A percentile compares a stretch with the other conserved stretches of the same genome.
These are phyloP conservation scores for Naja naja DNA, from an alignment of 2,113 vertebrate species.

Conservation along the genomic window DNA sequence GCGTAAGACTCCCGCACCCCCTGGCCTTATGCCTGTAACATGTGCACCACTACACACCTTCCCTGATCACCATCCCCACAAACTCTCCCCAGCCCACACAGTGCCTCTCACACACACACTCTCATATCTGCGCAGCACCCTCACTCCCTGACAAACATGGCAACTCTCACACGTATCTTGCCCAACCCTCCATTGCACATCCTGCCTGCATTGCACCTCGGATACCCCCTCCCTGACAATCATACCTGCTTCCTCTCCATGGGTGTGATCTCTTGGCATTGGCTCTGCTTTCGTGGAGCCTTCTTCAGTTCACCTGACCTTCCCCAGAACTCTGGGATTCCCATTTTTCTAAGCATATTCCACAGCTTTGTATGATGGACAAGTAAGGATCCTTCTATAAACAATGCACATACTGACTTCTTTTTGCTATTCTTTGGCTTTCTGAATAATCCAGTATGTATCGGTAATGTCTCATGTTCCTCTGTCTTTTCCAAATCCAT, in stretches of 20 bases:
- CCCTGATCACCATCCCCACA: neutral
- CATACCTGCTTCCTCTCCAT: neutral
- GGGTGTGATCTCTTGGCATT: neutral
- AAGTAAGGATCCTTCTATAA: neutral
- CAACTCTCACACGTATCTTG: neutral
- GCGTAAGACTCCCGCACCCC: neutral
- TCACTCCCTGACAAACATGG: neutral
- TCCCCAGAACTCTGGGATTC: neutral
- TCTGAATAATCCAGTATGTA: neutral
- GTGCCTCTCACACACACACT: neutral
- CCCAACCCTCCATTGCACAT: neutral
- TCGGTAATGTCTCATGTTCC: neutral
- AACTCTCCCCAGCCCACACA: neutral
- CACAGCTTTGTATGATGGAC: neutral
- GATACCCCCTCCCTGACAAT: neutral
- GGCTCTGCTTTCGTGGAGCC: neutral
- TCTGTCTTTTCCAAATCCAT: neutral
- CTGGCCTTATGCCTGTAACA: neutral
- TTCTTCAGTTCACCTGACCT: neutral
- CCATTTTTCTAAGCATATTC: neutral
- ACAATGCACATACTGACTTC: neutral
- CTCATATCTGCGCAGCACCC: neutral
- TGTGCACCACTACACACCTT: neutral
- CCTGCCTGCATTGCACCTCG: neutral
- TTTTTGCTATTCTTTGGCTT: neutral